A percentile compares a stretch with the other conserved stretches of the same genome.
These are phyloP conservation scores for Phortica variegata DNA, from an alignment of 1,140 invertebrate species.

Conservation along the genomic window DNA sequence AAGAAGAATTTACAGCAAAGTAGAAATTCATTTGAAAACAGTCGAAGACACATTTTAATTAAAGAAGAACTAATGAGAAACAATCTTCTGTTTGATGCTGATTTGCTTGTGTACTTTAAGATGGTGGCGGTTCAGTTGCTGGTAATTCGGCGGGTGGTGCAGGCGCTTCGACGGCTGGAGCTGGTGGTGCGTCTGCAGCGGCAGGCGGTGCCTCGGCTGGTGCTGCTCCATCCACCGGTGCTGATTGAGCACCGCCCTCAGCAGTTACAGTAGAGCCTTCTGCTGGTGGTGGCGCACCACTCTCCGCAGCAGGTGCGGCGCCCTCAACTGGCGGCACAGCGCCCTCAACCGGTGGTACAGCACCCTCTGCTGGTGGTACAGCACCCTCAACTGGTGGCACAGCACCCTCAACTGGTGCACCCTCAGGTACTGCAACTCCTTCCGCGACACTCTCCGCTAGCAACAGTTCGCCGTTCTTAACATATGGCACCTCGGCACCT, in stretches of 20 bases:
- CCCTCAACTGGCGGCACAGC: conserved; percentile 33
- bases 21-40: too few species aligned
- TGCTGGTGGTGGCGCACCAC: too few species aligned
- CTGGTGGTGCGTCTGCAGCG: conserved; percentile 44
- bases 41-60: conserved; percentile 26
- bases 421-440: conserved; percentile 38
- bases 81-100: conserved; percentile 18
- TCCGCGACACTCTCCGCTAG: conserved; percentile 39
- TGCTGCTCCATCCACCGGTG: conserved; percentile 45
- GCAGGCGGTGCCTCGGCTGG: conserved; percentile 29
- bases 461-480: conserved; percentile 49
- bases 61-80: too few species aligned
- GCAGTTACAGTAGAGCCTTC: too few species aligned
- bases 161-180: conserved; percentile 27
- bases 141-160: conserved; percentile 19
- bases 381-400: conserved; percentile 52
- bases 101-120: conserved; percentile 23
- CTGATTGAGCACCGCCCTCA: conserved; percentile 50
- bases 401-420: background rate
- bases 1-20: too few species aligned
- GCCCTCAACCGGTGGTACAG: conserved; percentile 45
- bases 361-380: conserved; percentile 45
- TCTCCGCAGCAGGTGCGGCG: conserved; percentile 34
- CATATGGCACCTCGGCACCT: conserved; percentile 56
- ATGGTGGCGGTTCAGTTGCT: conserved; percentile 2